These are phyloP conservation scores for Botia kubotai DNA, from an alignment of 2,797 vertebrate species.

Conservation along the genomic window DNA sequence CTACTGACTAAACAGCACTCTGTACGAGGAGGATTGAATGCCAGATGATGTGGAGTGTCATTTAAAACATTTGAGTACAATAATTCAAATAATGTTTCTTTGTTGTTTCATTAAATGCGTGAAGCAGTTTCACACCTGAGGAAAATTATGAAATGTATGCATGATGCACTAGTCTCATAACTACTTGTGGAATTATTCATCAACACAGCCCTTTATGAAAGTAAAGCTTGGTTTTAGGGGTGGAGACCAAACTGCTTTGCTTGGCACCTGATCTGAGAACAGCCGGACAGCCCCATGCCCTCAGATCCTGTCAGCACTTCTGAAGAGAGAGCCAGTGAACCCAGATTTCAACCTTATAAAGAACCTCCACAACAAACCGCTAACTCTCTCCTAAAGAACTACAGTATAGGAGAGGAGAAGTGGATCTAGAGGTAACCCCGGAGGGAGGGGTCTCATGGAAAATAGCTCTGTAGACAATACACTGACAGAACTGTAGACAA, in stretches of 20 bases:
- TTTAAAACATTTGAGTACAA: constrained; percentile 17
- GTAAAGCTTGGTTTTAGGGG: constrained; percentile 19
- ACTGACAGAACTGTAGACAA: no score
- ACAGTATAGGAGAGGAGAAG: not conserved
- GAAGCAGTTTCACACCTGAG: no score
- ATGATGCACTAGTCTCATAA: not conserved
- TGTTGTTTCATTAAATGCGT: constrained; percentile 2
- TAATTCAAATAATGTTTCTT: not conserved
- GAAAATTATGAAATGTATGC: no score
- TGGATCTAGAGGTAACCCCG: no score
- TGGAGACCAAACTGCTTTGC: constrained; percentile 66
- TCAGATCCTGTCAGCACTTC: constrained; percentile 65
- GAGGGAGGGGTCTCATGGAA: not conserved
- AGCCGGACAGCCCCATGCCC: constrained; percentile 53
- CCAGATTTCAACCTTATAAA: constrained; percentile 59
- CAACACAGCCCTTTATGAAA: not conserved
- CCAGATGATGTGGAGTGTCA: constrained; percentile 27
- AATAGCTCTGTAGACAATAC: not conserved
- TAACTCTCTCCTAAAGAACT: constrained; percentile 22
- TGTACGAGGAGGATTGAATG: constrained; percentile 45
- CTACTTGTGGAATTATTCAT: not conserved
- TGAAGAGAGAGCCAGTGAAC: constrained; percentile 58
- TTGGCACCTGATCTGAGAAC: constrained; percentile 76
- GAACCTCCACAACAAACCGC: constrained; percentile 60
- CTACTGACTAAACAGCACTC: constrained; percentile 51